Percentiles rank a stretch among this genome's conserved stretches.
Evolutionary conservation across 2,888 invertebrate species (phyloP).

Genomic region (Desoria tigrina): DNA sequence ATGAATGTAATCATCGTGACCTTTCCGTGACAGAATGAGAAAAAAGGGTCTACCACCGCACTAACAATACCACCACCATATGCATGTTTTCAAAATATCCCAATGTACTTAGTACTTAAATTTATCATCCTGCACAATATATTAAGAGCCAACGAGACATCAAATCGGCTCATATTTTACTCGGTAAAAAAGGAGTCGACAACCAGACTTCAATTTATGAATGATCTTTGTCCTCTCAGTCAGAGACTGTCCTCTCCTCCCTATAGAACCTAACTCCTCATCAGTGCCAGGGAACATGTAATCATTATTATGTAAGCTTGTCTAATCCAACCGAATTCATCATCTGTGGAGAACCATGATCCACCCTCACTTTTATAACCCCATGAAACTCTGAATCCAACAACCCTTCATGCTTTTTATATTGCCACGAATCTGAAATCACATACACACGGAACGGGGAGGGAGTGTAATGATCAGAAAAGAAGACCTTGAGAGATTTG

Average conservation of each 20-base stretch:
- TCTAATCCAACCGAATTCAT: not conserved
- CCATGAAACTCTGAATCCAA: not conserved
- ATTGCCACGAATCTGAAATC: not conserved
- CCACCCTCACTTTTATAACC: not conserved
- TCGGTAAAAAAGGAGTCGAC: conserved; percentile 47
- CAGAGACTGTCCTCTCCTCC: not conserved
- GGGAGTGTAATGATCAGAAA: conserved; percentile 9
- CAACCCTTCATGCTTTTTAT: not conserved
- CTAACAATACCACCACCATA: not conserved
- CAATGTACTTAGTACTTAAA: not conserved
- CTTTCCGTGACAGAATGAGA: conserved; percentile 51
- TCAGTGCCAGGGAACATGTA: not conserved
- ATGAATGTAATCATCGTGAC: conserved; percentile 33
- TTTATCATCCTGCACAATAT: not conserved
- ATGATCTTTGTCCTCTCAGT: conserved; percentile 14
- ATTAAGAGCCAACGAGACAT: conserved; percentile 11
- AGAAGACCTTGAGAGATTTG: conserved; percentile 45
- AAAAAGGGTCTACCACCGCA: conserved; percentile 5
- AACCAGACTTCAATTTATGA: conserved; percentile 24
- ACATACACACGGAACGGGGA: not conserved
- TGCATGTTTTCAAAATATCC: not conserved
- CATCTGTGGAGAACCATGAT: no score
- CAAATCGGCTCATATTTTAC: conserved; percentile 43
- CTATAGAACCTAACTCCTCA: not conserved
- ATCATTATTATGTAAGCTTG: conserved; percentile 1